phyloP scores from a whole-genome alignment of 2,113 vertebrate species.

The Caretta caretta region DNA sequence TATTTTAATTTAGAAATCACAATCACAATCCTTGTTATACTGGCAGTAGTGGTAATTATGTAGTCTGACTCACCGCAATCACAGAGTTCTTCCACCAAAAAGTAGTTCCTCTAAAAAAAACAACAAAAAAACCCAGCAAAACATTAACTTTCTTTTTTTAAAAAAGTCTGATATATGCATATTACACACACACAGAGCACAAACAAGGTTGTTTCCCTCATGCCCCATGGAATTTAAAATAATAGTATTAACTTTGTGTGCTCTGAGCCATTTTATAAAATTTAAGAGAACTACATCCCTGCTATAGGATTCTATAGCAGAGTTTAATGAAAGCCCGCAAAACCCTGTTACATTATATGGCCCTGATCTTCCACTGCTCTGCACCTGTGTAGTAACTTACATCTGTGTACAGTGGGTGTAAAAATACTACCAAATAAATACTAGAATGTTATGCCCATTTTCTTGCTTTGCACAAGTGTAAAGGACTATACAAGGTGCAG shows the following conservation, averaged over 20 bases:
- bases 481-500: background rate
- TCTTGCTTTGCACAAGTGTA: background rate
- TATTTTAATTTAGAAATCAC: background rate
- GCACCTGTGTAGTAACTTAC: background rate
- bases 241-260: background rate
- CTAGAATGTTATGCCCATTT: background rate
- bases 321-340: background rate
- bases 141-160: background rate
- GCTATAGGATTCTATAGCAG: background rate
- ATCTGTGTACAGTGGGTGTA: background rate
- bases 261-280: background rate
- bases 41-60: background rate
- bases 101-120: background rate
- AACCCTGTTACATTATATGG: background rate
- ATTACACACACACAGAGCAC: background rate
- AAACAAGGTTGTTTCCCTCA: background rate
- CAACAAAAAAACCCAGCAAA: background rate
- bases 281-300: background rate
- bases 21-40: background rate
- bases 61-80: background rate
- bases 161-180: background rate
- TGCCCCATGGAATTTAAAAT: background rate
- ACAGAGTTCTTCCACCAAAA: background rate
- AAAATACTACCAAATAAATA: background rate
- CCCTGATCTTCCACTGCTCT: background rate